Base-by-base conservation (phyloP, 2,797 vertebrate species). In the Gallinago solitaria region DNA sequence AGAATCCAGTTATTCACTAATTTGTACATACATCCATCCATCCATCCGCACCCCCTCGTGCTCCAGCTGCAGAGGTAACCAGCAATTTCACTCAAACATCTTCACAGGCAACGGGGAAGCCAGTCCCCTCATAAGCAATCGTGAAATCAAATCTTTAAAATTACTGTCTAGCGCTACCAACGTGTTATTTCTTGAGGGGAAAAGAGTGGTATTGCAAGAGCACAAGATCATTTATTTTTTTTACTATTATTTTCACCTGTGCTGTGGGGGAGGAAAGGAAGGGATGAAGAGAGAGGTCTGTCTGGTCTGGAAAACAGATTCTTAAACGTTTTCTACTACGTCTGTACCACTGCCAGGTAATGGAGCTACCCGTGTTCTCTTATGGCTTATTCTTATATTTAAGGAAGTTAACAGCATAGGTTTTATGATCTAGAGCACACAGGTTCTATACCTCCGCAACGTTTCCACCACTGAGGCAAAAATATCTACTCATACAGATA, bases 281-380 rank as follows among this genome's bases (percentile, higher is more conserved):
- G 5, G 8, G 25, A 83, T 30, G 32, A 68, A 68, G 14, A 77
- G 33, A 81, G 15, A 18, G 43, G 27, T 43, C 68, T n/a, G 17
- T 83, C 43, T 41, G 14, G 32, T 73, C 71, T 93, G 59, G 43
- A 89, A 94, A 83, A 80, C 32, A 85, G 24, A 59, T 56, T 76
- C 78, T 87, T 63, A 71, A 75, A 47, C 9, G 23, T 73, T 74
- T 30, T 77, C 16, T 51, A 47, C 39, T 54, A 25, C 35, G 67
- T 70, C 20, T 78, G 41, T 35, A 50, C 9, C 71, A 17, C 18
- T 63, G 56, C 14, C 43, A 90, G 51, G 30, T 75, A 94, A 78
- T 8, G 28, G 27, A 86, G 63, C 35, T 56, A 63, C 60, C 1
- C 0, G 32, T 47, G 48, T 5, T 63, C 79, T 83, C 76, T 60